These are phyloP conservation scores for Byasa hedistus DNA, from an alignment of 2,888 invertebrate species.

Conservation along the genomic window DNA sequence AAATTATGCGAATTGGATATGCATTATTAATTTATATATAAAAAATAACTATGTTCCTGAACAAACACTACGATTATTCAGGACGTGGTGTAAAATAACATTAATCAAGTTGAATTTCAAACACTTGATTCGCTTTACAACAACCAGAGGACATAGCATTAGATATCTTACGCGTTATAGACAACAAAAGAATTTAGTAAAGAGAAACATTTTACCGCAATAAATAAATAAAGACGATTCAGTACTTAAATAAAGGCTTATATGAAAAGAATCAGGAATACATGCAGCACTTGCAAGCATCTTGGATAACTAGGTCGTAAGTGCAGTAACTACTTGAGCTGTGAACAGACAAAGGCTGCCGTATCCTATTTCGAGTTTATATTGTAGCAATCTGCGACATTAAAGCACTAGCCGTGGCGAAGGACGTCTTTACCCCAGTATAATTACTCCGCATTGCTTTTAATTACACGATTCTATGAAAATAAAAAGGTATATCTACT, in stretches of 20 bases:
- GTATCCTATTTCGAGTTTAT: conserved; percentile 73
- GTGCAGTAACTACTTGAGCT: conserved; percentile 54
- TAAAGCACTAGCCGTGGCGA: conserved; percentile 66
- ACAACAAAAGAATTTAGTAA: neutral
- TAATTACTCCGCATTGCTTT: conserved; percentile 63
- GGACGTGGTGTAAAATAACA: too few species aligned
- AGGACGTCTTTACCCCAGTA: conserved; percentile 70
- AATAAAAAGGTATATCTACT: neutral
- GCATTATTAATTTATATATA: neutral
- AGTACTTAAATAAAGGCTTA: neutral
- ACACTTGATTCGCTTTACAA: too few species aligned
- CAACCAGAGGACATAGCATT: neutral
- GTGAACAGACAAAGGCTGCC: conserved; percentile 57
- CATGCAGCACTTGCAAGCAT: conserved; percentile 13
- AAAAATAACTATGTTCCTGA: neutral
- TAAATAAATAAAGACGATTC: too few species aligned
- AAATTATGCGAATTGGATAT: conserved; percentile 30
- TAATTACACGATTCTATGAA: conserved; percentile 45
- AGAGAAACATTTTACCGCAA: too few species aligned
- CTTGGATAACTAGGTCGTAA: conserved; percentile 34
- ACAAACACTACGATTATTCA: too few species aligned
- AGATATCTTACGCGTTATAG: neutral
- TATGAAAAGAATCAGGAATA: neutral
- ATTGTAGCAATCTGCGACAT: conserved; percentile 69
- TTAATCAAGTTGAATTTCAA: too few species aligned